A percentile compares a stretch with the other conserved stretches of the same genome.
These are phyloP conservation scores for Forbesichthys agassizii DNA, from an alignment of 2,113 vertebrate species.

Conservation along the genomic window DNA sequence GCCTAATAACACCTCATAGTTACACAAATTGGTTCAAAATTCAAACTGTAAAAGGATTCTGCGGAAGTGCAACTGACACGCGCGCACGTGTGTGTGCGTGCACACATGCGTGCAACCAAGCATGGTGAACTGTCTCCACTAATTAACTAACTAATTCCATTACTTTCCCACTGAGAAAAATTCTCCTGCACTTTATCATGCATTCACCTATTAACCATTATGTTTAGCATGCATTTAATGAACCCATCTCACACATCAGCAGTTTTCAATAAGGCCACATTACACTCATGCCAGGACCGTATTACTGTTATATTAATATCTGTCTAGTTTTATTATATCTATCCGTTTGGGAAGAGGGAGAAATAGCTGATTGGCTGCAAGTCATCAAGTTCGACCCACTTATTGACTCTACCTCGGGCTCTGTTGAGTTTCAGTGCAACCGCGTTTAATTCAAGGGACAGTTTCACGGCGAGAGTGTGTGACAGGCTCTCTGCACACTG, in stretches of 20 bases:
- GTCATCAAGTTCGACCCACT: slow-evolving; percentile 30
- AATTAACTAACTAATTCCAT: background rate
- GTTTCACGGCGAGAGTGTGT: slow-evolving; percentile 30
- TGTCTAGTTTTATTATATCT: slow-evolving; percentile 32
- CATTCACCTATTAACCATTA: slow-evolving; percentile 28
- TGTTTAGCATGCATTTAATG: slow-evolving; percentile 41
- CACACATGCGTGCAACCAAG: background rate
- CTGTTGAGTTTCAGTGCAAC: slow-evolving; percentile 47
- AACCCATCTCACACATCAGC: slow-evolving; percentile 43
- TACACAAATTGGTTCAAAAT: background rate
- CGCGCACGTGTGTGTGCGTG: background rate
- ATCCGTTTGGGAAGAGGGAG: slow-evolving; percentile 17
- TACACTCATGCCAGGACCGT: slow-evolving; percentile 25
- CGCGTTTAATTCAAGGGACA: slow-evolving; percentile 35
- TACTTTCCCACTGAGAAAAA: slow-evolving; percentile 16
- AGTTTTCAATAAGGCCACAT: slow-evolving; percentile 25
- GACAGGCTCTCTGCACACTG: slow-evolving; percentile 30
- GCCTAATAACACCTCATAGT: slow-evolving; percentile 7
- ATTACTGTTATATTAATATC: slow-evolving; percentile 37
- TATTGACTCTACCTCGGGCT: slow-evolving; percentile 45
- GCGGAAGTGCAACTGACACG: too few relatives aligned
- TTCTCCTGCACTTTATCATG: slow-evolving; percentile 11
- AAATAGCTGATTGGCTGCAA: slow-evolving; percentile 23
- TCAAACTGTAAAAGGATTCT: background rate
- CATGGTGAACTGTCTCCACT: slow-evolving; percentile 8